Conservation (phyloP, 1,140 invertebrate genomes). For the Lineus longissimus region DNA sequence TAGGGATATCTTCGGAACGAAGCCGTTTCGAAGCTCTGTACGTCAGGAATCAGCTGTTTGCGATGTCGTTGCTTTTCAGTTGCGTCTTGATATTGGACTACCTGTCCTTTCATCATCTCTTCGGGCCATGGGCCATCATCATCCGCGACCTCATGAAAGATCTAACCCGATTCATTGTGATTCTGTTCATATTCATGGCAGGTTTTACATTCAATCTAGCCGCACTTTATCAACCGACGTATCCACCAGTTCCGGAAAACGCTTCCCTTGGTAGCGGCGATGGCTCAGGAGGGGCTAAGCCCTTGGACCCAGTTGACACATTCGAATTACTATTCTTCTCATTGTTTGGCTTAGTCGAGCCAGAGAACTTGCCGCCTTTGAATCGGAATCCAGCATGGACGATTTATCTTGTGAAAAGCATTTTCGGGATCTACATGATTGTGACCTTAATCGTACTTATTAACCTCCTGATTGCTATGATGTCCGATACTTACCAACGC, state of each 20-base stretch:
- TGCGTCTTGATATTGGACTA: slow-evolving; percentile 94
- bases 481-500: slow-evolving; percentile 98
- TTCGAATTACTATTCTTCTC: slow-evolving; percentile 97
- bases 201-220: slow-evolving; percentile 98
- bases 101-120: slow-evolving; percentile 93
- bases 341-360: slow-evolving; percentile 92
- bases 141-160: slow-evolving; percentile 65
- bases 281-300: slow-evolving; percentile 22
- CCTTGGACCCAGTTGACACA: slow-evolving; percentile 63
- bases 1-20: slow-evolving; percentile 54
- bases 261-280: slow-evolving; percentile 28
- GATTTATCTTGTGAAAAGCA: slow-evolving; percentile 58
- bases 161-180: slow-evolving; percentile 90
- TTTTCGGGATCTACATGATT: slow-evolving; percentile 95
- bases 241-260: slow-evolving; percentile 21
- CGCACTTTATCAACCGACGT: slow-evolving; percentile 87
- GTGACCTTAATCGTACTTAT: slow-evolving; percentile 96
- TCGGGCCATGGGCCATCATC: slow-evolving; percentile 89
- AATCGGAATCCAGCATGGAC: slow-evolving; percentile 58
- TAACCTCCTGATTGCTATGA: slow-evolving; percentile 99
- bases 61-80: slow-evolving; percentile 85
- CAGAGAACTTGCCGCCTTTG: slow-evolving; percentile 62
- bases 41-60: slow-evolving; percentile 93
- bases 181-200: slow-evolving; percentile 94
- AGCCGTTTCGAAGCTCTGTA: slow-evolving; percentile 73